Base-by-base conservation (phyloP, 2,113 vertebrate genomes). In the Sialia sialis region DNA sequence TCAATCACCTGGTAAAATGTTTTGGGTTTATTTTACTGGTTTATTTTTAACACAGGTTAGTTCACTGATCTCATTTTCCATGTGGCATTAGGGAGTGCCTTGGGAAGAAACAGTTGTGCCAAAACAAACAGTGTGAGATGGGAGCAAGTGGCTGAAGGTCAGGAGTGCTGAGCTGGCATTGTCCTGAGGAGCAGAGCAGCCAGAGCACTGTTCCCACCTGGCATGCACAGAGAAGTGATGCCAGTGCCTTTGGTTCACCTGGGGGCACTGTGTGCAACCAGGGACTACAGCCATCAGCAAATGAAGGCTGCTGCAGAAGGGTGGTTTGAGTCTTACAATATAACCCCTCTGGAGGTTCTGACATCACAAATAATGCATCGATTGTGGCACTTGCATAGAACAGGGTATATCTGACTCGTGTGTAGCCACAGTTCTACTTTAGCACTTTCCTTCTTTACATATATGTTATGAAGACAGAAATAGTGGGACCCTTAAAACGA, bases 1-100 rank as follows among this genome's bases (percentile, higher is more conserved):
- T 54, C 46, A 26, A 11, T 20, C 3, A 2, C 29, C 16, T 3
- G 49, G 58, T 66, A 38, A 89, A 70, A 55, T 2, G 10, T 26
- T 84, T 87, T 7, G 15, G 4, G 3, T 1, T 1, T 67, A 66
- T 66, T 68, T 63, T 15, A 8, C 38, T 30, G 25, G 44, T 69
- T 62, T 90, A 85, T 96, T 94, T 96, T 94, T 87, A 83, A 73
- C 49, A 11, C 8, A 23, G 41, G 39, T 29, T 30, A 9, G 27
- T 52, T 84, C 39, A 4, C 64, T 76, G 66, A 25, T 90, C 58
- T 94, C 7, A 30, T 95, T 87, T 96, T 82, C 70, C 49, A 11
- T 25, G 58, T 34, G 70, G 74, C 90, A 72, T 85, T 4, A 3
- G 58, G 13, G 30, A n/a, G 34, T 7, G 29, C 70, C 56, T 84